phyloP scores from a whole-genome alignment of 1,140 invertebrate species.

The Glomeris maerens region DNA sequence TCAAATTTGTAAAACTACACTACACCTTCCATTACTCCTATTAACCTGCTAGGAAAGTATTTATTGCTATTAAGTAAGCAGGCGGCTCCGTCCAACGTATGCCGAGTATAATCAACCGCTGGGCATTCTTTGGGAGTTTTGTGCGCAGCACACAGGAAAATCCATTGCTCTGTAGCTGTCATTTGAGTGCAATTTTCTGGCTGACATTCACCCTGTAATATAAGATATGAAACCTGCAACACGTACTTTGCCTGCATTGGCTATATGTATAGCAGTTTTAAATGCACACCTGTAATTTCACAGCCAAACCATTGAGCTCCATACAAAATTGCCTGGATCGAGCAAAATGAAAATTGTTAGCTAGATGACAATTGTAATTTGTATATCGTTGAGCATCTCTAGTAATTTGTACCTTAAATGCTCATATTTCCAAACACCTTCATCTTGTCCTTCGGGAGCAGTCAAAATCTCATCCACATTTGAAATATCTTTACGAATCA shows the following conservation, averaged over 20 bases:
- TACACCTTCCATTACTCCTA: not conserved
- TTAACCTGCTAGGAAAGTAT: constrained; percentile 93
- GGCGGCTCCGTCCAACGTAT: constrained; percentile 97
- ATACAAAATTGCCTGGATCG: constrained; percentile 86
- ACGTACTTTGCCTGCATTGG: constrained; percentile 6
- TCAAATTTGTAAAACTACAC: not conserved
- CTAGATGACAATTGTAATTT: no score
- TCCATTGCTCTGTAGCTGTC: constrained; percentile 99
- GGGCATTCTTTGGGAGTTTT: constrained; percentile 99
- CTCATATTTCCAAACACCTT: constrained; percentile 99
- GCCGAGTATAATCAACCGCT: constrained; percentile 97
- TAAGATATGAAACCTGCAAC: constrained; percentile 7
- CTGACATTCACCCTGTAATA: constrained; percentile 81
- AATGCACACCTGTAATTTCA: constrained; percentile 44
- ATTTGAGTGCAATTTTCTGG: constrained; percentile 96
- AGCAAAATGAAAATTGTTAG: constrained; percentile 14
- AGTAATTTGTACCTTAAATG: constrained; percentile 57
- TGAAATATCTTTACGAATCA: constrained; percentile 78
- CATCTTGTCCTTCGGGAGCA: constrained; percentile 93
- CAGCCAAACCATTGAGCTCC: constrained; percentile 94
- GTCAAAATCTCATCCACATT: constrained; percentile 89
- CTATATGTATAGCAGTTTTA: not conserved
- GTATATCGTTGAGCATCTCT: not conserved
- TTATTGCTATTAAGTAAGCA: constrained; percentile 98
- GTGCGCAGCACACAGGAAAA: constrained; percentile 98